Evolutionary conservation across 2,797 vertebrate genomes (phyloP).

Genomic region (Erethizon dorsatum): DNA sequence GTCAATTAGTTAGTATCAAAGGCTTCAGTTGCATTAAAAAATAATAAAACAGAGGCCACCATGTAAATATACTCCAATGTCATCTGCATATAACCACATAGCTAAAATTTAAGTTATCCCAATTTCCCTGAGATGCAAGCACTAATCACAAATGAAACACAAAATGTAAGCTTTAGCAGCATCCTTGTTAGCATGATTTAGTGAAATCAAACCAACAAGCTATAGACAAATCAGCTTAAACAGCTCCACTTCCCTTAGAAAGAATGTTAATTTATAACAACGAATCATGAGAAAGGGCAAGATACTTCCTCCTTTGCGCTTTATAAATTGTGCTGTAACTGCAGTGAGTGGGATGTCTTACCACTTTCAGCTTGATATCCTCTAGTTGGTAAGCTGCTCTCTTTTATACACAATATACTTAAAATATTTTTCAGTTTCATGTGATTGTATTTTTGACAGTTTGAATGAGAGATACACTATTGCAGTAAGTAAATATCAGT

Average conservation of each 20-base stretch:
- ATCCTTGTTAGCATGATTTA: conserved; percentile 22
- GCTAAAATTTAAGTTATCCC: background rate
- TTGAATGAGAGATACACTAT: background rate
- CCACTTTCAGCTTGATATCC: background rate
- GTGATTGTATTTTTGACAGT: conserved; percentile 13
- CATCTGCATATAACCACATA: background rate
- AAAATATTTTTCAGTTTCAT: background rate
- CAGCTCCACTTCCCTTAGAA: background rate
- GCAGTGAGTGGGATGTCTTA: background rate
- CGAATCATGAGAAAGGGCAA: conserved; percentile 47
- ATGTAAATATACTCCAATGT: background rate
- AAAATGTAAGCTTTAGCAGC: conserved; percentile 13
- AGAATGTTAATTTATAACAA: conserved; percentile 46
- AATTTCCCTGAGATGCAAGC: background rate
- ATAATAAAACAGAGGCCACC: background rate
- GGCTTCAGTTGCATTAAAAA: background rate
- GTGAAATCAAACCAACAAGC: conserved; percentile 59
- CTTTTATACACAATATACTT: background rate
- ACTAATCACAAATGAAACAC: background rate
- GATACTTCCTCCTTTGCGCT: background rate
- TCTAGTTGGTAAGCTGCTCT: background rate
- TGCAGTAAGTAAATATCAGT: background rate
- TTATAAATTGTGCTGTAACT: background rate
- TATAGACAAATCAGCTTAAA: conserved; percentile 45
- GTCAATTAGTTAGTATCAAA: conserved; percentile 53